A percentile compares a stretch with the other conserved stretches of the same genome.
phyloP scores from a whole-genome alignment of 2,888 invertebrate genomes.

The Papilio protenor region DNA sequence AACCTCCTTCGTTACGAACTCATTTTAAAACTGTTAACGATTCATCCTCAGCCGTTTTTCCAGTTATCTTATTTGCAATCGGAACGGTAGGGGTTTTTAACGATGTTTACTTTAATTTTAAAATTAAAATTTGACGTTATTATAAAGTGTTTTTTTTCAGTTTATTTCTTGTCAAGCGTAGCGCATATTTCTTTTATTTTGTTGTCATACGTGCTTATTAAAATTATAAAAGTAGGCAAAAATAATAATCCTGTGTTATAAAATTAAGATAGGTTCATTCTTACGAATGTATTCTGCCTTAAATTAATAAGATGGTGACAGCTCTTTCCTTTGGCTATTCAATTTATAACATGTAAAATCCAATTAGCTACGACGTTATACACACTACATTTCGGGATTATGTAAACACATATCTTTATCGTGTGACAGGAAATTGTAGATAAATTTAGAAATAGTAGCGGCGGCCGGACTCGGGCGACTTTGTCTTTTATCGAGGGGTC shows the following conservation, averaged over 20 bases:
- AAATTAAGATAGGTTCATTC: background rate
- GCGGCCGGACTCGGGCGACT: conserved; percentile 57
- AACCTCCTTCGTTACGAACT: conserved; percentile 43
- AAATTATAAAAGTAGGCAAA: background rate
- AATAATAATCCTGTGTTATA: background rate
- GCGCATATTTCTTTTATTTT: background rate
- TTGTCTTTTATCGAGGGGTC: conserved; percentile 65
- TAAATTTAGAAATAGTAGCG: conserved; percentile 61
- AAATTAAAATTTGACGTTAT: background rate
- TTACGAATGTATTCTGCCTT: background rate
- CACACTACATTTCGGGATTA: conserved; percentile 47
- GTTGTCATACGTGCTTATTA: background rate
- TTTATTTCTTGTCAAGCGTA: background rate
- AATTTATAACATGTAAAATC: background rate
- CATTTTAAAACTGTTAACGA: conserved; percentile 7
- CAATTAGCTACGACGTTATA: conserved; percentile 54
- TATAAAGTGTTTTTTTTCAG: background rate
- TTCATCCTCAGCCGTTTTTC: background rate
- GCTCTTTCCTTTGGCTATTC: background rate
- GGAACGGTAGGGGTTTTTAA: background rate
- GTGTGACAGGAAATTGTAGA: conserved; percentile 62
- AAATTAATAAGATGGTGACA: background rate
- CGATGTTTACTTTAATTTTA: conserved; percentile 1
- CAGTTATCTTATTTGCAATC: conserved; percentile 19
- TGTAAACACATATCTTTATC: conserved; percentile 62